Conservation (phyloP, 2,888 invertebrate species). For the Lacanobia oleracea region DNA sequence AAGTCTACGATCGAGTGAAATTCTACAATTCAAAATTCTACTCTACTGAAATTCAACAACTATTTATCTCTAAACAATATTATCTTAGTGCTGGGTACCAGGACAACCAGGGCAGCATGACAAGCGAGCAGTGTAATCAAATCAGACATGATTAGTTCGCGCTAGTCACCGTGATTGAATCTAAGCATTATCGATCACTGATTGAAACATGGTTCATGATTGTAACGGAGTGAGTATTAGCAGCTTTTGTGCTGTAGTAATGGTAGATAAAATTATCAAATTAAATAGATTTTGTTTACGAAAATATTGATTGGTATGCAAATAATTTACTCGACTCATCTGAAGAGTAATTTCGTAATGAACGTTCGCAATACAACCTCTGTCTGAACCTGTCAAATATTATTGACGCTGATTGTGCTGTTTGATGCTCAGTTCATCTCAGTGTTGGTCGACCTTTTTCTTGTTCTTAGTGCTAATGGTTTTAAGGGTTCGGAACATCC, state of each 20-base stretch:
- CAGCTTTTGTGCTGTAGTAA: neutral
- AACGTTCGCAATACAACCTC: neutral
- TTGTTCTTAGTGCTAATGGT: no score
- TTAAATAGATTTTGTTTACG: neutral
- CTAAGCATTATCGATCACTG: constrained; percentile 42
- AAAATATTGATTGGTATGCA: neutral
- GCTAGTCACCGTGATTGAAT: constrained; percentile 48
- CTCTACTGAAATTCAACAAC: neutral
- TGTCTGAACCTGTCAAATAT: neutral
- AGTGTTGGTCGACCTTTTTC: neutral
- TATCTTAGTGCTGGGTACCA: constrained; percentile 13
- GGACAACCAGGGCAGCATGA: constrained; percentile 36
- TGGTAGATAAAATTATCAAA: neutral
- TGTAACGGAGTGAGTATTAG: neutral
- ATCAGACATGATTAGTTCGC: constrained; percentile 56
- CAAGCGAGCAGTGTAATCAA: constrained; percentile 52
- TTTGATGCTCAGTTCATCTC: neutral
- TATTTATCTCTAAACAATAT: neutral
- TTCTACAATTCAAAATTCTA: no score
- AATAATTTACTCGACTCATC: neutral
- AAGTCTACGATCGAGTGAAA: no score
- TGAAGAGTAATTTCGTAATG: neutral
- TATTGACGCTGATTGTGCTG: neutral
- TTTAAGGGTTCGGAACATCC: no score
- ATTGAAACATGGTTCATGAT: constrained; percentile 41